Base-by-base conservation (phyloP, 1,140 invertebrate genomes). In the Panagrolaimus sp. region DNA sequence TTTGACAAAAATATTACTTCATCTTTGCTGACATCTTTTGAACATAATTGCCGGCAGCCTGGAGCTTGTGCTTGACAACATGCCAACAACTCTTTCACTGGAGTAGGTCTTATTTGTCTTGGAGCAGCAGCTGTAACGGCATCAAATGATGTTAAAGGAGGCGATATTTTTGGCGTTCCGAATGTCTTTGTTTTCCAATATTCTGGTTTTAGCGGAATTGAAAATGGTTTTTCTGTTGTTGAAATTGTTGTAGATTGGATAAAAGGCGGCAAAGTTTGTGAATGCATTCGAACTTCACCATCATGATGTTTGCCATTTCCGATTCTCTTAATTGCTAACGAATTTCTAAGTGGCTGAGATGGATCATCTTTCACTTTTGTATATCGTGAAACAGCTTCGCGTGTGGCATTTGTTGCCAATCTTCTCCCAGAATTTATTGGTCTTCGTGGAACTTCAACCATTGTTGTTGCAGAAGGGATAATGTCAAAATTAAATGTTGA, bases 1-100 rank as follows among this genome's bases (percentile, higher is more conserved):
- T n/a, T n/a, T n/a, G n/a, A n/a, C n/a, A n/a, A 14, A 28, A 17
- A 58, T 15, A 12, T 14, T 70, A 70, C 68, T 55, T 70, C 65
- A 68, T 70, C 68, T 67, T 70, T 70, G 68, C 43, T 38, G 24
- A 70, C 63, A 38, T 68, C 47, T 32, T 66, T 66, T 1, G 68
- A 45, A 70, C 68, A 70, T 10, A 70, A 28, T 45, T 70, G 68
- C 15, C 68, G 32, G 14, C 68, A 70, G 3, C 68, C 68, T 5
- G 68, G 68, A 10, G 68, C 68, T 67, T 70, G 68, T 21, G 71
- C 26, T 66, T 70, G 68, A 28, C 68, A 70, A 43, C 68, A 70
- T 43, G 71, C 21, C 2, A 70, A 26, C 14, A 70, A 26, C 12
- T 32, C 46, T 17, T 28, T 52, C 15, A 67, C 17, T 12, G 45